phyloP scores from a whole-genome alignment of 2,113 vertebrate species.

The Varanus salvator region DNA sequence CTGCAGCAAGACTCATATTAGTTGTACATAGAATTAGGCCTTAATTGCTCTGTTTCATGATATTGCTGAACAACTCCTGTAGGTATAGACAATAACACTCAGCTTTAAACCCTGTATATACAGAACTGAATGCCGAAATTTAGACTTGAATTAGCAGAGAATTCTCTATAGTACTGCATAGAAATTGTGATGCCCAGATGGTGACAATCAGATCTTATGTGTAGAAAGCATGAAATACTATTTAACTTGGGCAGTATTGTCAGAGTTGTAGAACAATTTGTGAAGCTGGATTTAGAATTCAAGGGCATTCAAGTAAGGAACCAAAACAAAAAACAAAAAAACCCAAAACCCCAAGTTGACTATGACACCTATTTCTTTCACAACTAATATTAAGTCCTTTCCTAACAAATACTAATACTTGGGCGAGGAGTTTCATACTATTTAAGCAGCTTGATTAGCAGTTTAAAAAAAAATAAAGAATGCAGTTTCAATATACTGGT shows the following conservation, averaged over 20 bases:
- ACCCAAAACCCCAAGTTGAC: background rate
- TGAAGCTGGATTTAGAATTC: background rate
- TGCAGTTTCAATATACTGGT: background rate
- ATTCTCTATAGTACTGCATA: background rate
- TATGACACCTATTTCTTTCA: background rate
- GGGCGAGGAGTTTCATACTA: background rate
- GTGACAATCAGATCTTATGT: background rate
- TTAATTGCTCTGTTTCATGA: too few relatives aligned
- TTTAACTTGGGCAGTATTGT: background rate
- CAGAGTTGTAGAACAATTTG: slow-evolving; percentile 1
- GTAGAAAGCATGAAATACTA: background rate
- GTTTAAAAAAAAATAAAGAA: background rate
- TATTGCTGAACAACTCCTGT: background rate
- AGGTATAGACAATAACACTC: slow-evolving; percentile 2
- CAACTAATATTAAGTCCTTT: slow-evolving; percentile 7
- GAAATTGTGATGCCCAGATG: background rate
- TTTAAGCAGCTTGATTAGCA: slow-evolving; percentile 7
- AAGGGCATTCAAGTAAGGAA: background rate
- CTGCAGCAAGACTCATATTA: background rate
- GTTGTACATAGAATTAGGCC: background rate
- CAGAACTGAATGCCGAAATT: background rate
- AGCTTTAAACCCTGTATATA: background rate
- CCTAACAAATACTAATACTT: too few relatives aligned
- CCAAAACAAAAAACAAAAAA: background rate
- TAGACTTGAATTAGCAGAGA: background rate